phyloP scores from a whole-genome alignment of 2,888 invertebrate genomes.

The Operophtera brumata region DNA sequence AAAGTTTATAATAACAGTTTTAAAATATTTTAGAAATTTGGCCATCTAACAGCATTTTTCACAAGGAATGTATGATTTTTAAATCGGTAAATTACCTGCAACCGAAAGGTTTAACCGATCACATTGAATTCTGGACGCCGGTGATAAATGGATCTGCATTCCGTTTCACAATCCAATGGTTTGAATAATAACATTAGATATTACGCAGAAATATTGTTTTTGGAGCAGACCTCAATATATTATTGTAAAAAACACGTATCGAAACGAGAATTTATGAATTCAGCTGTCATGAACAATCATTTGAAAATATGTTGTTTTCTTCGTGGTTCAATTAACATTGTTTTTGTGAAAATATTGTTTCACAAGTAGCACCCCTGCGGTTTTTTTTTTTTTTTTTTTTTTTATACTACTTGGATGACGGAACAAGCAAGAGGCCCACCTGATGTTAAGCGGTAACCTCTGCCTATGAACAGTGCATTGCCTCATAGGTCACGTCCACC shows the following conservation, averaged over 20 bases:
- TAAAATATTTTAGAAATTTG: no score
- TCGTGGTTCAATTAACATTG: not conserved
- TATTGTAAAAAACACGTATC: conserved; percentile 9
- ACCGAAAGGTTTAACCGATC: not conserved
- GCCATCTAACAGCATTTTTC: no score
- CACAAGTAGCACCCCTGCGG: no score
- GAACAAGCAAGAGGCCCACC: no score
- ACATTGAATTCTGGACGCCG: not conserved
- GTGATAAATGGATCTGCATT: conserved; percentile 39
- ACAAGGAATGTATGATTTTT: not conserved
- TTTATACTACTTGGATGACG: no score
- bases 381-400: no score
- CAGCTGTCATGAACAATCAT: conserved; percentile 8
- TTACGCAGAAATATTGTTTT: conserved; percentile 28
- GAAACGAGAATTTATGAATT: conserved; percentile 16
- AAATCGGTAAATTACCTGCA: not conserved
- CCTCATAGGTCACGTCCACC: no score
- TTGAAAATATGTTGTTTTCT: conserved; percentile 7
- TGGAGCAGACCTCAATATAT: conserved; percentile 1
- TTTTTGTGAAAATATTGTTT: not conserved
- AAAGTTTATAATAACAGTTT: no score
- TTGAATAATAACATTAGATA: conserved; percentile 46
- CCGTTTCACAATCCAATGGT: conserved; percentile 50
- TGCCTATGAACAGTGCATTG: no score
- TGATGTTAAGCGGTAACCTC: no score